Evolutionary conservation across 2,888 invertebrate genomes (phyloP).

Genomic region (Nomada ferruginata): DNA sequence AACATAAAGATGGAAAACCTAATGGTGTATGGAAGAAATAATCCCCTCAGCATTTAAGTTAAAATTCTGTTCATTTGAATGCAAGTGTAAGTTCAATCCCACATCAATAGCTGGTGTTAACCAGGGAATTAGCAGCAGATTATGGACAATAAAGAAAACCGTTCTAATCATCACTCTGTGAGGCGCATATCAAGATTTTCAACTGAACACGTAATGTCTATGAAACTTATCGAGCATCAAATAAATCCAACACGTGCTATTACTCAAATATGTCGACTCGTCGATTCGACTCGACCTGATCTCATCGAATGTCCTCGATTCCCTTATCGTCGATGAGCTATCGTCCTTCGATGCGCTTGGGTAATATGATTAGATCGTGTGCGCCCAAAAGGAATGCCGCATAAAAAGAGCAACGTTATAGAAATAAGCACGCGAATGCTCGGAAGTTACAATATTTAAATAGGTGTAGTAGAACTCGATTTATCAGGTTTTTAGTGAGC

Average conservation of each 20-base stretch:
- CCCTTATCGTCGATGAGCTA: background rate
- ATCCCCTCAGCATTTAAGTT: too few species aligned
- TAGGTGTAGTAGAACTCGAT: too few species aligned
- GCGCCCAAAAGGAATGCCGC: background rate
- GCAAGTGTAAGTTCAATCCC: too few species aligned
- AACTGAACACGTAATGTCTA: background rate
- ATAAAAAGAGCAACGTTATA: background rate
- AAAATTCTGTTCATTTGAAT: too few species aligned
- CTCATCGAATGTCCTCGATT: conserved; percentile 15
- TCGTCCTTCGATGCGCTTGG: background rate
- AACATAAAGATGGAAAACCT: too few species aligned
- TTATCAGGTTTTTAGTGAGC: too few species aligned
- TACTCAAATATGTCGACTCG: conserved; percentile 23
- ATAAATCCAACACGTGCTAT: background rate
- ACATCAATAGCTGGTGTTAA: too few species aligned
- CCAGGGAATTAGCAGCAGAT: too few species aligned
- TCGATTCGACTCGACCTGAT: conserved; percentile 47
- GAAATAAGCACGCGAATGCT: background rate
- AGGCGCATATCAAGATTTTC: too few species aligned
- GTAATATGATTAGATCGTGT: background rate
- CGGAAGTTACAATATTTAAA: background rate
- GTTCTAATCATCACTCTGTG: too few species aligned
- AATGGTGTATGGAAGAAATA: too few species aligned
- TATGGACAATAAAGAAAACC: too few species aligned
- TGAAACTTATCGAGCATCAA: background rate